These are phyloP conservation scores for Orchestes rusci DNA, from an alignment of 2,888 invertebrate species.

Conservation along the genomic window DNA sequence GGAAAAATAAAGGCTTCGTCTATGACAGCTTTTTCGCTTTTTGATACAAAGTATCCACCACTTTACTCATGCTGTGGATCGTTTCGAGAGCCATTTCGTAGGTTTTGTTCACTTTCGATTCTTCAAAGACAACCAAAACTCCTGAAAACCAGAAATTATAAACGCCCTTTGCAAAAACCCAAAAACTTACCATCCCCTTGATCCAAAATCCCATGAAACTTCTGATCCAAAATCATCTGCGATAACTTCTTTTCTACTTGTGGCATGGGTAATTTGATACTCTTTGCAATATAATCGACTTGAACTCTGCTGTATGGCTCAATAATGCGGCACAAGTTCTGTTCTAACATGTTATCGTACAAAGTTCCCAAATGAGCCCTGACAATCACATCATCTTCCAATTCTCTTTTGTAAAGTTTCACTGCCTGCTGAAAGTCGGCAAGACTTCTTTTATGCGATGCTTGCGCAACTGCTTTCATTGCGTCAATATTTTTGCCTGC, in stretches of 20 bases:
- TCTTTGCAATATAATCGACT: conserved; percentile 84
- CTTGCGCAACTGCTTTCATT: conserved; percentile 94
- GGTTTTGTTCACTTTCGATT: conserved; percentile 89
- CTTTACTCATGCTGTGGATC: conserved; percentile 98
- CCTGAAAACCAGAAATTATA: conserved; percentile 43
- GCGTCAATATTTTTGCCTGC: conserved; percentile 94
- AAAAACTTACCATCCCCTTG: conserved; percentile 73
- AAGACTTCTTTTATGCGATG: conserved; percentile 92
- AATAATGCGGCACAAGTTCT: conserved; percentile 96
- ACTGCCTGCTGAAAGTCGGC: conserved; percentile 93
- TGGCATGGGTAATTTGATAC: conserved; percentile 82
- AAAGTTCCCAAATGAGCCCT: conserved; percentile 93
- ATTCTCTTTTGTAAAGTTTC: conserved; percentile 76
- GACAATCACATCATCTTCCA: conserved; percentile 95
- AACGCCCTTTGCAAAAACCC: neutral
- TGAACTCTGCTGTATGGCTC: conserved; percentile 98
- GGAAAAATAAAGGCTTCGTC: conserved; percentile 32
- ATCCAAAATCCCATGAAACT: conserved; percentile 94
- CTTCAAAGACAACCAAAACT: conserved; percentile 95
- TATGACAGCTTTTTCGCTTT: conserved; percentile 98
- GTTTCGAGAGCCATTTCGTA: conserved; percentile 96
- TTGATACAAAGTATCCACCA: conserved; percentile 97
- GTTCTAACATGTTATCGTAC: conserved; percentile 98
- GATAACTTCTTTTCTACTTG: conserved; percentile 98
- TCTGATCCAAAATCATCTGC: conserved; percentile 99